Evolutionary conservation across 2,888 invertebrate genomes (phyloP).

Genomic region (Monochamus alternatus): DNA sequence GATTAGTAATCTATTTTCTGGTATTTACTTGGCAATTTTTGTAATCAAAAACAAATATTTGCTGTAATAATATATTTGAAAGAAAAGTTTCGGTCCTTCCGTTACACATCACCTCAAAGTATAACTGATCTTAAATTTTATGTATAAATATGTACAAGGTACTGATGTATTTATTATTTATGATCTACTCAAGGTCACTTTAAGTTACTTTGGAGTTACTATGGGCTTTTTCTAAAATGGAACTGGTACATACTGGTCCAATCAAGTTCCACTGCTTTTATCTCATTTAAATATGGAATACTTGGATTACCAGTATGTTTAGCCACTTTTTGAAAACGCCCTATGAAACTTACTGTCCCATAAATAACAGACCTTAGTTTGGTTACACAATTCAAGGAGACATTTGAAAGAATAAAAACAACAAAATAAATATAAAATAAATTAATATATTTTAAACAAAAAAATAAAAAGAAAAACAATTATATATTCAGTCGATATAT

Average conservation of each 20-base stretch:
- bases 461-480: constrained; percentile 63
- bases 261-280: background rate
- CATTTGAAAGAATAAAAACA: constrained; percentile 54
- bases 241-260: background rate
- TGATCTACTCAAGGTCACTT: constrained; percentile 70
- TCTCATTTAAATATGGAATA: background rate
- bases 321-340: background rate
- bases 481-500: constrained; percentile 64
- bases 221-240: constrained; percentile 37
- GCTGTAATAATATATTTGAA: constrained; percentile 62
- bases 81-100: constrained; percentile 66
- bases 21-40: too few species aligned
- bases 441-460: constrained; percentile 67
- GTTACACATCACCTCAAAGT: constrained; percentile 67
- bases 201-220: constrained; percentile 66
- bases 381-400: constrained; percentile 57
- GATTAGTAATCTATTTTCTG: too few species aligned
- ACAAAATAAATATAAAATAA: constrained; percentile 66
- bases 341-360: constrained; percentile 43
- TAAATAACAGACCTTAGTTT: constrained; percentile 60
- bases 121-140: constrained; percentile 62
- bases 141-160: constrained; percentile 68
- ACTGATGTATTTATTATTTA: constrained; percentile 65
- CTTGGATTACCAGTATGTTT: background rate
- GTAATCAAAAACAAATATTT: constrained; percentile 33